Percentiles rank a stretch among this genome's conserved stretches.
phyloP scores from a whole-genome alignment of 2,888 invertebrate species.

The Melikaiella ostensackeni region DNA sequence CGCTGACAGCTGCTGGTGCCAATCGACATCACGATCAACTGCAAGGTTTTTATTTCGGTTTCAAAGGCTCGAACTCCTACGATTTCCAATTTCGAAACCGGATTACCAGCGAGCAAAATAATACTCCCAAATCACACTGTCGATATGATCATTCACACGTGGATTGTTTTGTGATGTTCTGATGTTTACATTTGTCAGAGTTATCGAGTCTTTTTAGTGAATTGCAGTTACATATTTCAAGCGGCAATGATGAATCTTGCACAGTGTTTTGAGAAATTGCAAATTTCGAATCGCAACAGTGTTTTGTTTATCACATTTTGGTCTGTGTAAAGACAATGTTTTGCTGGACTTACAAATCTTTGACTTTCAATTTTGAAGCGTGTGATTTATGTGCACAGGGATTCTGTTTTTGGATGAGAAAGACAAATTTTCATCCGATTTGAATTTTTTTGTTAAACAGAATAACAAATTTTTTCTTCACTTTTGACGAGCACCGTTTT shows the following conservation, averaged over 20 bases:
- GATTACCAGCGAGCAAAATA: background rate
- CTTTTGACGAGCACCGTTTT: no score
- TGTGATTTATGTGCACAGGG: background rate
- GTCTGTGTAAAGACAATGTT: background rate
- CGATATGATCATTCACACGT: background rate
- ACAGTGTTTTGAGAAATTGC: background rate
- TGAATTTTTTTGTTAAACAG: no score
- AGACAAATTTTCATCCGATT: background rate
- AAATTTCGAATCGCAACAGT: background rate
- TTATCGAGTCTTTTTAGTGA: background rate
- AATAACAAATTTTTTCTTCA: no score
- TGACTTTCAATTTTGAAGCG: background rate
- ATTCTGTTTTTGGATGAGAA: background rate
- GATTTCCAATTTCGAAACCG: slow-evolving; percentile 23
- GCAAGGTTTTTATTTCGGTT: slow-evolving; percentile 38
- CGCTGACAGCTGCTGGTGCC: slow-evolving; percentile 28
- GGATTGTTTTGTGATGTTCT: slow-evolving; percentile 13
- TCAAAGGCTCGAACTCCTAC: background rate
- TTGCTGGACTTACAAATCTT: background rate
- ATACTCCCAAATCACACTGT: slow-evolving; percentile 11
- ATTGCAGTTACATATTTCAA: background rate
- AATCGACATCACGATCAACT: slow-evolving; percentile 10
- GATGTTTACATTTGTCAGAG: slow-evolving; percentile 13
- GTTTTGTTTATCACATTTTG: background rate
- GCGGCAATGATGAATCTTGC: background rate